These are phyloP conservation scores for Mnemiopsis leidyi DNA, from an alignment of 37 sponge, comb jelly and placozoan genomes.

Conservation along the genomic window DNA sequence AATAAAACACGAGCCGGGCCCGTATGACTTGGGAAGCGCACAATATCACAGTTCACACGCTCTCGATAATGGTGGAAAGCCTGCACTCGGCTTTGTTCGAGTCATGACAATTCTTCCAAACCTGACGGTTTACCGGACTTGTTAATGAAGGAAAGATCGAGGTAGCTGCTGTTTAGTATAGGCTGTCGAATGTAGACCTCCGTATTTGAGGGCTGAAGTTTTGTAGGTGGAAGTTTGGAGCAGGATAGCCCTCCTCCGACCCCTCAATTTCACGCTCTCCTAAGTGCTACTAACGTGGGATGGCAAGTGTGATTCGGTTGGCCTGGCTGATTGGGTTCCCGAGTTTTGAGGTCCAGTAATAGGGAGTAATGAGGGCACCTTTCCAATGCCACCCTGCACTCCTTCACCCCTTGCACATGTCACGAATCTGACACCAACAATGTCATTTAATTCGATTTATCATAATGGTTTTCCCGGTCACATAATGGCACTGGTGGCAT, in stretches of 20 bases:
- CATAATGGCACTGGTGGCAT: neutral
- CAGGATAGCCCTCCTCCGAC: no score
- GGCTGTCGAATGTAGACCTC: no score
- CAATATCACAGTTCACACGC: neutral
- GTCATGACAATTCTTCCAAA: neutral
- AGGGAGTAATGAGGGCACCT: neutral
- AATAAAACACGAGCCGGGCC: neutral
- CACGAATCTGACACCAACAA: neutral
- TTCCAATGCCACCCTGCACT: neutral
- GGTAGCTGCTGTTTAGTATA: no score
- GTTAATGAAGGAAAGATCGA: no score
- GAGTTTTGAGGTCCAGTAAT: neutral
- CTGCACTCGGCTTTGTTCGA: neutral
- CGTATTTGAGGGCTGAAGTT: no score
- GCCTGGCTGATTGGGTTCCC: neutral
- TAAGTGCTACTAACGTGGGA: neutral
- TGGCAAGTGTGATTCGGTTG: neutral
- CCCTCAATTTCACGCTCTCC: no score
- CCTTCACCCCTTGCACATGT: neutral
- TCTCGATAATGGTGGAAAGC: neutral
- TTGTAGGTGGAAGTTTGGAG: no score
- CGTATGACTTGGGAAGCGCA: neutral
- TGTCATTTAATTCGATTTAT: neutral
- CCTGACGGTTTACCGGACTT: neutral
- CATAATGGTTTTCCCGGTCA: neutral